Base-by-base conservation (phyloP, 2,113 vertebrate genomes). In the Sylvietta virens region DNA sequence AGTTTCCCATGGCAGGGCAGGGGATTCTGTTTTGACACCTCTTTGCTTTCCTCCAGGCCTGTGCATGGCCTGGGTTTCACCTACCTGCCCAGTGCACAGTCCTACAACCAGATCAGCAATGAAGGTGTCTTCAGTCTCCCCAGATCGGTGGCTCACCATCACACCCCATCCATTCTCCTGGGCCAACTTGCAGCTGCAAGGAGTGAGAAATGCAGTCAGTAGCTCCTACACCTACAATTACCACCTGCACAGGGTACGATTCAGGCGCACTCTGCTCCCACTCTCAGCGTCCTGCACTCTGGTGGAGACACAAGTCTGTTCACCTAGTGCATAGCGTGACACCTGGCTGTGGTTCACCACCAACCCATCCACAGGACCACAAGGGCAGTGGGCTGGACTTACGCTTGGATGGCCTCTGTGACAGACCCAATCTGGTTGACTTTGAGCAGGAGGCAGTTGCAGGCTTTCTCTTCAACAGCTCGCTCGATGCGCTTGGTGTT, bases 81-180 rank as follows among this genome's bases (percentile, higher is more conserved):
- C 92, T 97, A 99, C 99, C 98, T 99, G 99, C 81, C 99, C 99
- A 33, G 99, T 99, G 97, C 99, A 99, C 92, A 99, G 98, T 66
- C 99, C 99, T 88, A 99, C 99, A 90, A 99, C 99, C 96, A 99
- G 98, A 96, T 99, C 99, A 27, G 99, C 99, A 62, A 99, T 99
- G 97, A 99, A 99, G 4, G 99, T 99, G 94, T 99, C 99, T 95
- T 99, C 99, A 0, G 99, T 99, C 96, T 99, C 99, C 86, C 99
- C 99, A 6, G 99, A 99, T 90, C 99, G 98, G 72, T 99, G 99
- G 88, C 99, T 99, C 95, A 99, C 99, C 99, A 99, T 99, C 95
- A 99, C 99, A 2, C 99, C 99, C 99, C 99, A 99, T 95, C 99
- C 98, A 0, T 99, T 99, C 98, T 99, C 99, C 98, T 99, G 99